Conservation (phyloP, 2,888 invertebrate genomes). For the Terebella lapidaria region DNA sequence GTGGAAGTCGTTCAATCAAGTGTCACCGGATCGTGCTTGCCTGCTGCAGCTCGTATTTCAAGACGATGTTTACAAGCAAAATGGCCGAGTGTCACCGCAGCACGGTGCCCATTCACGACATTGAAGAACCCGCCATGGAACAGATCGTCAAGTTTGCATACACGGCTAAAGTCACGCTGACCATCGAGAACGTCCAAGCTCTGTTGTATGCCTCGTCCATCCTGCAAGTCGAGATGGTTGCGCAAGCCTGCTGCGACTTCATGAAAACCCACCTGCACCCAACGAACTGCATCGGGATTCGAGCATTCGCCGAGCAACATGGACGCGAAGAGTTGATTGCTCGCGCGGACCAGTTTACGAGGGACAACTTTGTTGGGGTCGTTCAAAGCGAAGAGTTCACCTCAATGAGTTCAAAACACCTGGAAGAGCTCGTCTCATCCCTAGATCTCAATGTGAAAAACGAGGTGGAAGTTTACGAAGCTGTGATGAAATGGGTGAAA, state of each 20-base stretch:
- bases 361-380: slow-evolving; percentile 45
- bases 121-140: slow-evolving; percentile 46
- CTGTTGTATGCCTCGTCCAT: slow-evolving; percentile 56
- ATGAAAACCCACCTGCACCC: slow-evolving; percentile 53
- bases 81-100: slow-evolving; percentile 49
- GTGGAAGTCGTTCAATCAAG: slow-evolving; percentile 37
- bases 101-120: slow-evolving; percentile 45
- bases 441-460: slow-evolving; percentile 38
- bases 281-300: slow-evolving; percentile 53
- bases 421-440: slow-evolving; percentile 44
- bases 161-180: slow-evolving; percentile 51
- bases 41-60: slow-evolving; percentile 54
- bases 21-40: slow-evolving; percentile 55
- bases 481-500: slow-evolving; percentile 53
- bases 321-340: slow-evolving; percentile 44
- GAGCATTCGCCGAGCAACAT: slow-evolving; percentile 55
- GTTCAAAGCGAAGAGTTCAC: slow-evolving; percentile 43
- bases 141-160: slow-evolving; percentile 54
- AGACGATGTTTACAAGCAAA: slow-evolving; percentile 54
- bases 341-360: slow-evolving; percentile 44
- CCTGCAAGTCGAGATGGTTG: slow-evolving; percentile 52
- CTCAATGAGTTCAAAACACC: slow-evolving; percentile 34
- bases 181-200: slow-evolving; percentile 52
- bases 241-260: slow-evolving; percentile 54
- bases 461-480: slow-evolving; percentile 50